Percentiles rank a stretch among this genome's conserved stretches.
These are phyloP conservation scores for Chiroxiphia lanceolata DNA, from an alignment of 2,797 vertebrate species.

Conservation along the genomic window DNA sequence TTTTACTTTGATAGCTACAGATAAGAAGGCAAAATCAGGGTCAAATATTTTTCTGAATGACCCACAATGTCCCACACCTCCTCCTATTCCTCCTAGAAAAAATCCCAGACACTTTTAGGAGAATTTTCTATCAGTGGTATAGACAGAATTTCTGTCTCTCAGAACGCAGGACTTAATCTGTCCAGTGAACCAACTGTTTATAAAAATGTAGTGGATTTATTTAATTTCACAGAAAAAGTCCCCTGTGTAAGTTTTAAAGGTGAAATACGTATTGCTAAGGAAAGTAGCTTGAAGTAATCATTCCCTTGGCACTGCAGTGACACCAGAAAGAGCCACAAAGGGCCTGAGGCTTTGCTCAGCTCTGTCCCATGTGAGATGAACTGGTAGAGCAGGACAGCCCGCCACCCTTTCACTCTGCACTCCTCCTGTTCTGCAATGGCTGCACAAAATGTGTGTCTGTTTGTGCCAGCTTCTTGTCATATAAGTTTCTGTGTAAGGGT, in stretches of 20 bases:
- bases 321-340: not conserved
- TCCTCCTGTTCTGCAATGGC: not conserved
- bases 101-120: not conserved
- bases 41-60: not conserved
- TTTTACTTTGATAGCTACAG: not conserved
- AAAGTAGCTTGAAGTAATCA: not conserved
- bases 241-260: not conserved
- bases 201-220: not conserved
- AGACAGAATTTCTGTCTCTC: not conserved
- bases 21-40: not conserved
- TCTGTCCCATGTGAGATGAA: not conserved
- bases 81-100: not conserved
- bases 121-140: not conserved
- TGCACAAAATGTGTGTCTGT: not conserved
- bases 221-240: not conserved
- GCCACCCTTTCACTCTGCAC: not conserved
- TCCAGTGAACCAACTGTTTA: not conserved
- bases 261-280: not conserved
- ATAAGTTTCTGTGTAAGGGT: not conserved
- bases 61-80: not conserved
- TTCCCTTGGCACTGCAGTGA: not conserved
- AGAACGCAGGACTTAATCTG: not conserved
- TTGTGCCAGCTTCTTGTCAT: not conserved
- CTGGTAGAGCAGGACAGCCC: not conserved
- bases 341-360: not conserved